Percentiles rank a stretch among this genome's conserved stretches.
Conservation (phyloP, 1,140 invertebrate species). For the Monochamus saltuarius region DNA sequence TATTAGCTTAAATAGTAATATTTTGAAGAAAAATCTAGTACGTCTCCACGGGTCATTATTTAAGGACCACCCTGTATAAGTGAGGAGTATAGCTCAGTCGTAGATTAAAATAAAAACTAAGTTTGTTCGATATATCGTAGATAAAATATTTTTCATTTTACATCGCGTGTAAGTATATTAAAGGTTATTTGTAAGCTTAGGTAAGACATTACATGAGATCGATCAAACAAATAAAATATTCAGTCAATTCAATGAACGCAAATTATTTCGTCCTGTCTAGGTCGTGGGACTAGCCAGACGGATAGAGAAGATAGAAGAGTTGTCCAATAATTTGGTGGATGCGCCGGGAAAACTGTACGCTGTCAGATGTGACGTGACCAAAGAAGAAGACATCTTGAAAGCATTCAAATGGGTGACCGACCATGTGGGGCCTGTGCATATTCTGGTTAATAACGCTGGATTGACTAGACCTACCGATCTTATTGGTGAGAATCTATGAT, state of each 20-base stretch:
- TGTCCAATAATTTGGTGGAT: slow-evolving; percentile 23
- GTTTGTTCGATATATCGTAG: background rate
- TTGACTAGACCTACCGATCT: slow-evolving; percentile 36
- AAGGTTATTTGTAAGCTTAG: too few relatives aligned
- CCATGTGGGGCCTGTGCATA: slow-evolving; percentile 64
- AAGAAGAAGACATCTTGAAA: slow-evolving; percentile 63
- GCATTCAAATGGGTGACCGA: slow-evolving; percentile 65
- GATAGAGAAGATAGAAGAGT: slow-evolving; percentile 57
- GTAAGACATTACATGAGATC: too few relatives aligned
- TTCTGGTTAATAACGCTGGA: slow-evolving; percentile 77
- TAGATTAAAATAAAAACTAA: background rate
- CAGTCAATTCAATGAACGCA: background rate
- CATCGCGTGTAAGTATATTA: background rate
- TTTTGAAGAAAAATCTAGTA: too few relatives aligned
- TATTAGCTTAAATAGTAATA: too few relatives aligned
- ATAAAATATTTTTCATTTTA: background rate
- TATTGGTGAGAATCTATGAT: slow-evolving; percentile 43
- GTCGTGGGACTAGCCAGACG: slow-evolving; percentile 72
- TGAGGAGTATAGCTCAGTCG: too few relatives aligned
- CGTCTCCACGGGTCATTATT: too few relatives aligned
- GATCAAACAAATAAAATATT: background rate
- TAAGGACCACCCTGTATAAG: too few relatives aligned
- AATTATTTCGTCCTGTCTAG: slow-evolving; percentile 2
- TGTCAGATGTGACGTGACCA: slow-evolving; percentile 64
- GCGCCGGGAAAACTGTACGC: slow-evolving; percentile 53